A percentile compares a stretch with the other conserved stretches of the same genome.
These are phyloP conservation scores for Nerophis lumbriciformis DNA, from an alignment of 2,113 vertebrate species.

Conservation along the genomic window DNA sequence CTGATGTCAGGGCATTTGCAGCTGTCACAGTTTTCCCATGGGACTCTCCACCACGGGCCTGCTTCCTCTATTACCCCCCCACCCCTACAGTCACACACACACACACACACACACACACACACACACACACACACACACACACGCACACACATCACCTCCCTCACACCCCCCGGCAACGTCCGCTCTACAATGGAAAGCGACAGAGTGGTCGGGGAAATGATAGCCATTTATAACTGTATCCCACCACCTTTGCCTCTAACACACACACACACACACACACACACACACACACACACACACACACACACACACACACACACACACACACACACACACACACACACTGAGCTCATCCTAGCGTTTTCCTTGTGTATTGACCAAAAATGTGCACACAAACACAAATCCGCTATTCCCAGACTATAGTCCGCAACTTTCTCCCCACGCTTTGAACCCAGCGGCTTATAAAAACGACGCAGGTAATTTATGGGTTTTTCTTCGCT, in stretches of 20 bases:
- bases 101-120: conserved; percentile 35
- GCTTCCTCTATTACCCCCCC: conserved; percentile 58
- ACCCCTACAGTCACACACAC: neutral
- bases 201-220: conserved; percentile 74
- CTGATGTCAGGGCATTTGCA: conserved; percentile 15
- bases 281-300: conserved; percentile 19
- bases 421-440: no score
- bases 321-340: neutral
- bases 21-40: conserved; percentile 42
- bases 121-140: conserved; percentile 7
- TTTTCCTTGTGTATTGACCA: neutral
- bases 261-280: conserved; percentile 16
- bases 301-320: conserved; percentile 15
- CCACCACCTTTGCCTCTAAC: conserved; percentile 35
- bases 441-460: no score
- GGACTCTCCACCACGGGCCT: conserved; percentile 47
- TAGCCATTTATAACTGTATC: conserved; percentile 78
- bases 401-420: no score
- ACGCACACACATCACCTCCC: conserved; percentile 51
- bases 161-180: conserved; percentile 55
- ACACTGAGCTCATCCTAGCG: neutral
- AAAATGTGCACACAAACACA: neutral
- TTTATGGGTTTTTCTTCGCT: no score
- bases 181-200: conserved; percentile 69
- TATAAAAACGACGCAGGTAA: no score